Evolutionary conservation across 2,797 vertebrate genomes (phyloP).

Genomic region (Micrastur ruficollis): DNA sequence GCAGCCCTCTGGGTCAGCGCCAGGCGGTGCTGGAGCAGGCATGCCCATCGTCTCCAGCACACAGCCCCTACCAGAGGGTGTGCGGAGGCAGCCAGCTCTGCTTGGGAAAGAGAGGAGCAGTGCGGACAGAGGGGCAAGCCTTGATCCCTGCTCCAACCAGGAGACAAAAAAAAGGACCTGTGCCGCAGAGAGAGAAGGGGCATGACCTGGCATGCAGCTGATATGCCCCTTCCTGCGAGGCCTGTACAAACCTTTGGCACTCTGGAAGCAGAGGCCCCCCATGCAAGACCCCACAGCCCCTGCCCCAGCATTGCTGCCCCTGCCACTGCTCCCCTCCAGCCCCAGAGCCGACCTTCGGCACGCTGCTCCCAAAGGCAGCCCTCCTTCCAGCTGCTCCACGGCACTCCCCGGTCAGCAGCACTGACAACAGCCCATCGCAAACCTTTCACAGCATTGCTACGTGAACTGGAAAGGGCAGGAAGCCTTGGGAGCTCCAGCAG

Average conservation of each 20-base stretch:
- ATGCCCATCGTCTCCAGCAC: neutral
- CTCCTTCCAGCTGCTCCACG: neutral
- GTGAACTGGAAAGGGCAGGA: neutral
- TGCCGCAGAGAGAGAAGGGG: neutral
- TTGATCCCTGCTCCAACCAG: neutral
- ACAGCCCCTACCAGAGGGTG: rapidly evolving
- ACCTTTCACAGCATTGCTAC: neutral
- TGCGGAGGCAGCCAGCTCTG: neutral
- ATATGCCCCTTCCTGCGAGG: neutral
- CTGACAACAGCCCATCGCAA: neutral
- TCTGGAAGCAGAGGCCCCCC: neutral
- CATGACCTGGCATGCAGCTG: rapidly evolving
- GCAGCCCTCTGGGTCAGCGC: rapidly evolving
- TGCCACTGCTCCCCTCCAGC: neutral
- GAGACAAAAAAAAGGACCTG: no score
- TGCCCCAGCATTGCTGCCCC: neutral
- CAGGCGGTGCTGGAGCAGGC: neutral
- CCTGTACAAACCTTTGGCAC: neutral
- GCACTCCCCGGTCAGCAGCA: neutral
- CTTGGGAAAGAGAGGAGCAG: neutral
- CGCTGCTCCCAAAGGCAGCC: neutral
- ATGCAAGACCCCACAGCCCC: neutral
- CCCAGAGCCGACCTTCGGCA: neutral
- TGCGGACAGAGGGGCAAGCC: neutral
- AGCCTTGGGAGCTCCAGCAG: neutral